phyloP scores from a whole-genome alignment of 1,140 invertebrate species.

The Drosophila kanapiae region DNA sequence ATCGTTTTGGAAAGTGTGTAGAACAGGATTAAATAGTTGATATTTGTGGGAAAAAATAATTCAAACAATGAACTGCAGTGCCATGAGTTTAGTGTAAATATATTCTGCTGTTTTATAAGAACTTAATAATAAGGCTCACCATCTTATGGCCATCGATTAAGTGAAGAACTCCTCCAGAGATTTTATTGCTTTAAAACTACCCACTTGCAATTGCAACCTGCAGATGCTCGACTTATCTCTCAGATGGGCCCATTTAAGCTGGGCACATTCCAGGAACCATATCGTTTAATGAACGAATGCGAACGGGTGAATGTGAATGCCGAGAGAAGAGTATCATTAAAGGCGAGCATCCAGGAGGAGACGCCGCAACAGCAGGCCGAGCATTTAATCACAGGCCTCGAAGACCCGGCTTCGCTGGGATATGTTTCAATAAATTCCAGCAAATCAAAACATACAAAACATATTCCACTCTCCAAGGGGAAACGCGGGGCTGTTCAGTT shows the following conservation, averaged over 20 bases:
- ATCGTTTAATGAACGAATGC: slow-evolving; percentile 61
- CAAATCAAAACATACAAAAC: slow-evolving; percentile 71
- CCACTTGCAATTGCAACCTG: slow-evolving; percentile 44
- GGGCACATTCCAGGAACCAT: slow-evolving; percentile 65
- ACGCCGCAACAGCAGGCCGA: slow-evolving; percentile 33
- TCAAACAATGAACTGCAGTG: background rate
- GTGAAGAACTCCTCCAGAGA: slow-evolving; percentile 7
- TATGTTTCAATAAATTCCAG: slow-evolving; percentile 82
- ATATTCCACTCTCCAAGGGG: slow-evolving; percentile 25
- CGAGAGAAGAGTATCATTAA: slow-evolving; percentile 64
- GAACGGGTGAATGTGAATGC: slow-evolving; percentile 11
- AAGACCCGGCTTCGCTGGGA: slow-evolving; percentile 37
- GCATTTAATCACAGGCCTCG: slow-evolving; percentile 69
- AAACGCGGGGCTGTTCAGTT: background rate
- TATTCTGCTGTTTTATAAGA: background rate
- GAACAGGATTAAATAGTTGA: slow-evolving; percentile 44
- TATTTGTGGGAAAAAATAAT: slow-evolving; percentile 30
- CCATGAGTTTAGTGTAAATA: background rate
- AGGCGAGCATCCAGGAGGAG: slow-evolving; percentile 30
- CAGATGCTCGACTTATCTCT: slow-evolving; percentile 26
- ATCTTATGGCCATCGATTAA: slow-evolving; percentile 22
- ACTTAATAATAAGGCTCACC: slow-evolving; percentile 7
- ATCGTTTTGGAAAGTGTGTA: slow-evolving; percentile 49
- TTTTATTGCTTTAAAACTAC: slow-evolving; percentile 12
- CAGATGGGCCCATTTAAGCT: slow-evolving; percentile 36